phyloP scores from a whole-genome alignment of 2,888 invertebrate species.

The Drosophila buzzatii region DNA sequence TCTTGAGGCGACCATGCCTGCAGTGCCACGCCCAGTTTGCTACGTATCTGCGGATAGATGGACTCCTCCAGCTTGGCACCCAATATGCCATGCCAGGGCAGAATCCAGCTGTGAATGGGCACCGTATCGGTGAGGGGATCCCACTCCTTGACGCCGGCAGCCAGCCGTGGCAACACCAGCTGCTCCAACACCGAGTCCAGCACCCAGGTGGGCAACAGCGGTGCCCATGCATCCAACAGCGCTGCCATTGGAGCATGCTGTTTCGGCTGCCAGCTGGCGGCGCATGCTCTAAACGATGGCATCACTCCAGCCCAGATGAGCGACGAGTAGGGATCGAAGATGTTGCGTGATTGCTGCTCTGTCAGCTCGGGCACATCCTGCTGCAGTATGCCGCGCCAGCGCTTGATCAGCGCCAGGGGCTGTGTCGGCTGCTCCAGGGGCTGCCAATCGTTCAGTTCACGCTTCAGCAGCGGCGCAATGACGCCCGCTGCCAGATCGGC shows the following conservation, averaged over 20 bases:
- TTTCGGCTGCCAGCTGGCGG: constrained; percentile 92
- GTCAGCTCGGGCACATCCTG: constrained; percentile 5
- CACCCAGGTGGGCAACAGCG: constrained; percentile 93
- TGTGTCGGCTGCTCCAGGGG: constrained; percentile 90
- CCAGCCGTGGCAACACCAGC: constrained; percentile 91
- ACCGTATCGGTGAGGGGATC: constrained; percentile 97
- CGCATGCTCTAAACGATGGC: constrained; percentile 90
- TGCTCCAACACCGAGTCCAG: constrained; percentile 93
- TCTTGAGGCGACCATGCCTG: constrained; percentile 98
- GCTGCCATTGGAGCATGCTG: constrained; percentile 91
- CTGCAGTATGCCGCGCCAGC: constrained; percentile 89
- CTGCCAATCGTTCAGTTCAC: constrained; percentile 91
- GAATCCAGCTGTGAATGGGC: constrained; percentile 98
- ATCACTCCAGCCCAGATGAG: constrained; percentile 95
- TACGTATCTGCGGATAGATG: constrained; percentile 95
- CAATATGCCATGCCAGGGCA: constrained; percentile 97
- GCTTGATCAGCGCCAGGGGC: constrained; percentile 88
- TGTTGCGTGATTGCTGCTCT: constrained; percentile 78
- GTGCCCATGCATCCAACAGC: constrained; percentile 93
- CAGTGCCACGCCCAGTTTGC: constrained; percentile 95
- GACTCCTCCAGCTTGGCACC: constrained; percentile 87
- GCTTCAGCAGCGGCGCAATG: constrained; percentile 93
- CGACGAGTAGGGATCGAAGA: constrained; percentile 90
- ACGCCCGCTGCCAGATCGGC: constrained; percentile 93
- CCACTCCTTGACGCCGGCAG: constrained; percentile 94